Base-by-base conservation (phyloP, 2,888 invertebrate genomes). In the Neria commutata region DNA sequence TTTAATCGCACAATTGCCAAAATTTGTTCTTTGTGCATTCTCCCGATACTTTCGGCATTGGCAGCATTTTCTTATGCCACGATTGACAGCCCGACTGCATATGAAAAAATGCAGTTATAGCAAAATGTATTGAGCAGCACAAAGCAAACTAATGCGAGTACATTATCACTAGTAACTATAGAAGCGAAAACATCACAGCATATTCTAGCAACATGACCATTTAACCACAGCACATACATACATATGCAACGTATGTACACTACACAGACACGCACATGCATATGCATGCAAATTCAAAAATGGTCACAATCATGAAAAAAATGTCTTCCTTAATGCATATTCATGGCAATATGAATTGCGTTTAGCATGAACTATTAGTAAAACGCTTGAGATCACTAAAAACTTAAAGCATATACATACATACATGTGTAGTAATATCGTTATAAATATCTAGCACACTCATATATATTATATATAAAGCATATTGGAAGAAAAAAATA, bases 291-390 rank as follows among this genome's bases (percentile, higher is more conserved):
- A 52, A 48, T 52, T 33, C 45, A 52, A 58, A 68, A 64, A 68
- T 73, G 72, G 71, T 74, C 74, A 72, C 74, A 75, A 75, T 75
- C 75, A 75, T 73, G 72, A 71, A 75, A 74, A 71, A 75, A 69
- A 68, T 71, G 74, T 72, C 72, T 72, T 74, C 74, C 74, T 71
- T 69, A 68, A 75, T 70, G 75, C 73, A 73, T 75, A 72, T 71
- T 68, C 67, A 66, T 65, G 64, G 66, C 67, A 64, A 73, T 73
- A 73, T 73, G 72, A 68, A 65, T 73, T 73, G 69, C 67, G 65
- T 68, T 65, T 63, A 66, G 62, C 42, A 37, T 42, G 21, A 60
- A 34, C 49, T 47, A 56, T 46, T 58, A 69, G 51, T 55, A 59
- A 56, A 62, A 58, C 58, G 56, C 71, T 60, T 56, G 62, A 58